Percentiles rank a stretch among this genome's conserved stretches.
phyloP scores from a whole-genome alignment of 1,140 invertebrate species.

The Laodelphax striatellus region DNA sequence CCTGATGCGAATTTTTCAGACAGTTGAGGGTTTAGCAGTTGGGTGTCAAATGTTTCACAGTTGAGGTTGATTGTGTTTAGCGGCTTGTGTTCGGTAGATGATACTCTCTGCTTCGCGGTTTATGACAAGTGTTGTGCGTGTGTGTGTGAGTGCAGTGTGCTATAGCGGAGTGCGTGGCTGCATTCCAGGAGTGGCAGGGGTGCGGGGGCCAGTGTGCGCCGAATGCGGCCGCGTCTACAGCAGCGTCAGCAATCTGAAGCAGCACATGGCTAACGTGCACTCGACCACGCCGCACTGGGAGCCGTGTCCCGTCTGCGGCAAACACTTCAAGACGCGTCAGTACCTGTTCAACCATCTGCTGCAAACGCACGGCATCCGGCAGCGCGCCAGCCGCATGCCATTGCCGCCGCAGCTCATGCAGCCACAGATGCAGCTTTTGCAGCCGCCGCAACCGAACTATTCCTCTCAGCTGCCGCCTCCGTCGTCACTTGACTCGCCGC shows the following conservation, averaged over 20 bases:
- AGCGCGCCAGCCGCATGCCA: constrained; percentile 30
- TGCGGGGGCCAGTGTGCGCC: constrained; percentile 41
- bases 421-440: no score
- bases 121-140: no score
- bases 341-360: constrained; percentile 56
- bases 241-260: constrained; percentile 52
- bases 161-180: neutral
- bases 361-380: constrained; percentile 53
- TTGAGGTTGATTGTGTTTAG: no score
- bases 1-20: no score
- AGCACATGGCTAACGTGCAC: constrained; percentile 61
- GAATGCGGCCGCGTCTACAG: constrained; percentile 55
- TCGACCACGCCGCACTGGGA: constrained; percentile 48
- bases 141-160: no score
- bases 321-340: constrained; percentile 55
- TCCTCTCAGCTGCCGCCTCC: constrained; percentile 5
- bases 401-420: neutral
- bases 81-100: no score
- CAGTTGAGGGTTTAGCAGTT: no score
- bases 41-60: no score
- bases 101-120: no score
- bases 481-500: neutral
- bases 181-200: constrained; percentile 16
- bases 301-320: constrained; percentile 49
- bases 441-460: neutral